Percentiles rank a stretch among this genome's conserved stretches.
Conservation (phyloP, 2,888 invertebrate genomes). For the Himalopsyche japonica region DNA sequence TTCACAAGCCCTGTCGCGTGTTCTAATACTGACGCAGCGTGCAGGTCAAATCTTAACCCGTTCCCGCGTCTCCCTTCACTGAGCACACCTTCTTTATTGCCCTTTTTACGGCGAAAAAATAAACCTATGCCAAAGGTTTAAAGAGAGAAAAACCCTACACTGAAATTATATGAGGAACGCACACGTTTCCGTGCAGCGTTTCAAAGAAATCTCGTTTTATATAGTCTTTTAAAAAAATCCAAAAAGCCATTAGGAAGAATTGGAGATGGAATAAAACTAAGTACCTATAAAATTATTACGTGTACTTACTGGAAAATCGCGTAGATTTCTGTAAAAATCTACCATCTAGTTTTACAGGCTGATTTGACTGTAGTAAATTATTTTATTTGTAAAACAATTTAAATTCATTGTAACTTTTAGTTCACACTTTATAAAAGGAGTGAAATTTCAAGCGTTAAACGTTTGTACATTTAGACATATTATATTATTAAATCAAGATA, state of each 20-base stretch:
- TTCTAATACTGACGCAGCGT: not conserved
- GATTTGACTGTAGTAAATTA: too few relatives aligned
- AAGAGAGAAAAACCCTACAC: not conserved
- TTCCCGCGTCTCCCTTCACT: constrained; percentile 19
- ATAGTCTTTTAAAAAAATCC: not conserved
- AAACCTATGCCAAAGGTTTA: not conserved
- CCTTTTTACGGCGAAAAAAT: constrained; percentile 4
- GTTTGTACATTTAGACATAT: too few relatives aligned
- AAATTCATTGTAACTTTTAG: too few relatives aligned
- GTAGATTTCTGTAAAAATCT: too few relatives aligned
- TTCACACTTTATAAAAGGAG: too few relatives aligned
- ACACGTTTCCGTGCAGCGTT: not conserved
- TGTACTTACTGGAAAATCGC: too few relatives aligned
- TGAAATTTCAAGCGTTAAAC: too few relatives aligned
- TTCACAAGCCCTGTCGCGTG: not conserved
- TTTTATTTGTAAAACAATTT: too few relatives aligned
- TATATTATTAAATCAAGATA: too few relatives aligned
- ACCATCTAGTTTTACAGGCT: too few relatives aligned
- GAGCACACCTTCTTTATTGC: constrained; percentile 27
- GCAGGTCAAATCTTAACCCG: constrained; percentile 19
- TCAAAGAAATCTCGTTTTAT: not conserved
- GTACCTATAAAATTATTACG: too few relatives aligned
- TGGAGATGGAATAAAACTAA: too few relatives aligned
- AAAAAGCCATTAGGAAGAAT: not conserved
- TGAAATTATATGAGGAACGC: not conserved